These are phyloP conservation scores for Montipora efflorescens DNA, from an alignment of 64 coral and sea anemone genomes.

Conservation along the genomic window DNA sequence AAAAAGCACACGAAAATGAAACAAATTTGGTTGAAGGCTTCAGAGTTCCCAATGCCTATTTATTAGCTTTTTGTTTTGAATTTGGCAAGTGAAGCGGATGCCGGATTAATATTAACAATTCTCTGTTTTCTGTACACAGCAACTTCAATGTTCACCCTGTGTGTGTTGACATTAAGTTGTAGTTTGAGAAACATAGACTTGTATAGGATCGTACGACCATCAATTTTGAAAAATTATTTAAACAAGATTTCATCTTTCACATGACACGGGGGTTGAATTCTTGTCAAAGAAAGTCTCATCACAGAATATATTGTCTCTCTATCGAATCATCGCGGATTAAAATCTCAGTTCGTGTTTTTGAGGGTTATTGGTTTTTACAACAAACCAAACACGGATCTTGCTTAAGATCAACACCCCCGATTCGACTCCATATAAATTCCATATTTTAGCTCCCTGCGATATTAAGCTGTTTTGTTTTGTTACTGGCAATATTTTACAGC, in stretches of 20 bases:
- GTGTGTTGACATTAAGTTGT: background rate
- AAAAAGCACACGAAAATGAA: background rate
- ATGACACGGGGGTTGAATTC: background rate
- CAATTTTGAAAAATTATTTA: background rate
- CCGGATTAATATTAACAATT: background rate
- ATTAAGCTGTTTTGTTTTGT: background rate
- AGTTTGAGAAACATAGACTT: background rate
- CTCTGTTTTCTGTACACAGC: background rate
- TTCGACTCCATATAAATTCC: background rate
- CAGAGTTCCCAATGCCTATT: conserved; percentile 2
- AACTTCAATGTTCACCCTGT: background rate
- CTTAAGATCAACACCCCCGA: background rate
- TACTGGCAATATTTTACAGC: too few species aligned
- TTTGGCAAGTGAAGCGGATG: background rate
- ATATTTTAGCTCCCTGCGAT: background rate
- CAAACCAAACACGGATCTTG: background rate
- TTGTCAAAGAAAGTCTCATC: background rate
- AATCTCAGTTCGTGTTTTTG: background rate
- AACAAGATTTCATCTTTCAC: background rate
- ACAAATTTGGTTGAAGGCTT: background rate
- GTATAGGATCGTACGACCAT: background rate
- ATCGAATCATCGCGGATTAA: background rate
- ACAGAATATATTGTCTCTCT: background rate
- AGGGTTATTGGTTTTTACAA: background rate
- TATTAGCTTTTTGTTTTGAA: conserved; percentile 43